phyloP scores from a whole-genome alignment of 2,888 invertebrate species.

The Dioctria rufipes region DNA sequence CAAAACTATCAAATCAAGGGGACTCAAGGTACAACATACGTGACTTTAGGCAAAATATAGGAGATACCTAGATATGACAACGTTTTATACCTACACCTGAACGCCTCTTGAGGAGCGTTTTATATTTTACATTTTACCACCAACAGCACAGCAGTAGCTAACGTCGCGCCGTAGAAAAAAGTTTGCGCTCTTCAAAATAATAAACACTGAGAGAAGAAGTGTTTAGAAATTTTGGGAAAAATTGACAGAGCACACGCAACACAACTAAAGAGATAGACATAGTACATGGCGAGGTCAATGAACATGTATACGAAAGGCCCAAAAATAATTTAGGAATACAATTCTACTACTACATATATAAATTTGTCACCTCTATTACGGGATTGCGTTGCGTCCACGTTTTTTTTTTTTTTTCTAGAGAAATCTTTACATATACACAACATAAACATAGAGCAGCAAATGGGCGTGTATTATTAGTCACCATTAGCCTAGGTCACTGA shows the following conservation, averaged over 20 bases:
- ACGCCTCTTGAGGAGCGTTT: too few relatives aligned
- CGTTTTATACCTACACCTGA: too few relatives aligned
- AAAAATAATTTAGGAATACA: slow-evolving; percentile 34
- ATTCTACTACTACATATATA: slow-evolving; percentile 20
- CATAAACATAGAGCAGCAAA: background rate
- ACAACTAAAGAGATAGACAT: slow-evolving; percentile 12
- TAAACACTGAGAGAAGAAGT: slow-evolving; percentile 1
- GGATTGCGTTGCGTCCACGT: background rate
- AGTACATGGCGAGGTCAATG: slow-evolving; percentile 37
- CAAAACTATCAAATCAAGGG: too few relatives aligned
- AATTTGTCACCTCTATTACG: slow-evolving; percentile 24
- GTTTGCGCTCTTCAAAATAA: too few relatives aligned
- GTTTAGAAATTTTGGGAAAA: slow-evolving; percentile 18
- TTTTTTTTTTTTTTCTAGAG: background rate
- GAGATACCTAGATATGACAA: too few relatives aligned
- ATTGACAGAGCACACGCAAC: background rate
- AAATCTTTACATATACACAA: background rate
- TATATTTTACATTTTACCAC: too few relatives aligned
- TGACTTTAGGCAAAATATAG: too few relatives aligned
- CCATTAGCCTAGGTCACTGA: slow-evolving; percentile 47
- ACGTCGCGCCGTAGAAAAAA: too few relatives aligned
- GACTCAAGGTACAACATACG: too few relatives aligned
- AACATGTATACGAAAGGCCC: slow-evolving; percentile 39
- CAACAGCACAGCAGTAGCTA: too few relatives aligned
- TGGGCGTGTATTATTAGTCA: slow-evolving; percentile 27